Percentiles rank a stretch among this genome's conserved stretches.
Evolutionary conservation across 2,113 vertebrate species (phyloP).

Genomic region (Campylomormyrus numenius): DNA sequence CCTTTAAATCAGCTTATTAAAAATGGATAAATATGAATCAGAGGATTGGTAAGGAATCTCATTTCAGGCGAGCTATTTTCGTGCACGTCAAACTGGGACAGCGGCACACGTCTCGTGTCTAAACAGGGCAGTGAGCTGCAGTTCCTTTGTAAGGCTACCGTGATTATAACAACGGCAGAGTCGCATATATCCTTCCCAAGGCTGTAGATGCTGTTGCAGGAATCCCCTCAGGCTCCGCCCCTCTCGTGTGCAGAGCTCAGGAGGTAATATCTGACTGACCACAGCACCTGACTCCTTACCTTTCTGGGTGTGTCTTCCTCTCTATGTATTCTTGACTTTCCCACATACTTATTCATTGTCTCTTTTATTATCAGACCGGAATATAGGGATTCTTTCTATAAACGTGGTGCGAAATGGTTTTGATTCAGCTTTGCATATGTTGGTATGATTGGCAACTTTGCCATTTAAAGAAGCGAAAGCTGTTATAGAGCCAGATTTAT

Average conservation of each 20-base stretch:
- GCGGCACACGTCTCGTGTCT: background rate
- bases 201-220: background rate
- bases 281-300: background rate
- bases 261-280: background rate
- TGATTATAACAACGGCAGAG: background rate
- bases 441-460: background rate
- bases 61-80: background rate
- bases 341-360: background rate
- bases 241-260: background rate
- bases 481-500: background rate
- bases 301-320: background rate
- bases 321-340: background rate
- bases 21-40: slow-evolving; percentile 37
- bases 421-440: background rate
- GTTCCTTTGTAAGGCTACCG: background rate
- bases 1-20: slow-evolving; percentile 44
- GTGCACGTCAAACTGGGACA: background rate
- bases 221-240: background rate
- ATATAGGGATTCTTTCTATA: background rate
- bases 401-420: background rate
- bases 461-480: background rate
- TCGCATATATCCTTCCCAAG: background rate
- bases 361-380: background rate
- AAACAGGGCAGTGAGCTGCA: background rate
- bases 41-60: slow-evolving; percentile 34